Evolutionary conservation across 1,140 invertebrate species (phyloP), one percentile per base, ranked within the genome.

Genomic region (Drosophila nebulosa): DNA sequence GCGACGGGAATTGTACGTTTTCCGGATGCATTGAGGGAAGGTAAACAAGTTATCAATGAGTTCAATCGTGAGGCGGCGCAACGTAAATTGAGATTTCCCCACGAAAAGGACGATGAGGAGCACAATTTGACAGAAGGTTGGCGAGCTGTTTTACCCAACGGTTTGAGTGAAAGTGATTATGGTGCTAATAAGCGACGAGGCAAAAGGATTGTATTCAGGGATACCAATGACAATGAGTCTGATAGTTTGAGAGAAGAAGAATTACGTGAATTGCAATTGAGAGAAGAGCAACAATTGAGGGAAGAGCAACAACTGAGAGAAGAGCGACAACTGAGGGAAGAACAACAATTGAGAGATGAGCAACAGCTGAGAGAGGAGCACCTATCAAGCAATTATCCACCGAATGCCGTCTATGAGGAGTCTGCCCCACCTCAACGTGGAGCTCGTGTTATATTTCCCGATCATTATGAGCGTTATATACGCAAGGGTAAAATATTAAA

Each of bases 31-130:
- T 74, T 70, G 14, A 55, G n/a, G 39, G 78, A 88, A 64, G 78
- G 52, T 2, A 46, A 46, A 18, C 39, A 70, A 61, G 65, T 83
- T 61, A 88, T 88, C 30, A 51, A 64, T 50, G 71, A 89, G 36
- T 90, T 90, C 35, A 90, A 90, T 78, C 76, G 79, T 1, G 62
- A 68, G 55, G 85, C 77, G 12, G 81, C 79, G 10, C 69, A 81
- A 50, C 68, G 89, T 10, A 90, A 90, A 70, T 67, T 90, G 3
- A 74, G 76, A 61, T 90, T 90, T 69, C 89, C 89, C 5, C 71
- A 78, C 3, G 81, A 30, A 2, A 9, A 85, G 1, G 21, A 60
- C 10, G 58, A 61, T 0, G 56, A 51, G 0, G 14, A 55, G 36
- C 2, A 14, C 3, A 18, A 46, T 4, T 36, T 65, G 30, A 21